phyloP scores from a whole-genome alignment of 2,888 invertebrate species.

The Aradus depressus region DNA sequence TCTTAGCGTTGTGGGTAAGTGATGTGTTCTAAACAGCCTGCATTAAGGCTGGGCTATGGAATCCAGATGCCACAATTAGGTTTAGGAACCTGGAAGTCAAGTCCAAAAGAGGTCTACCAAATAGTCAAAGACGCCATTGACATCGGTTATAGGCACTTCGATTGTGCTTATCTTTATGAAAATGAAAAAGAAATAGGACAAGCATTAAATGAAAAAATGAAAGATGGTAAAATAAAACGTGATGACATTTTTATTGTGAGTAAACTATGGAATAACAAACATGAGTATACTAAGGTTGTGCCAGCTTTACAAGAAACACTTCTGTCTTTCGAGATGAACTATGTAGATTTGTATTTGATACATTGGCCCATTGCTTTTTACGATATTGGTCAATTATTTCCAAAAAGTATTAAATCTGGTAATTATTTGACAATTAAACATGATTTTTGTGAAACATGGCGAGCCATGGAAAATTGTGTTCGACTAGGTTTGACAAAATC shows the following conservation, averaged over 20 bases:
- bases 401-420: conserved; percentile 41
- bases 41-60: no score
- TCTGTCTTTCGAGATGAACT: conserved; percentile 60
- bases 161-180: conserved; percentile 59
- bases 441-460: conserved; percentile 19
- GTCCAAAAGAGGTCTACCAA: no score
- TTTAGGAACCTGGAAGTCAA: no score
- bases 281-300: conserved; percentile 63
- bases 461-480: conserved; percentile 20
- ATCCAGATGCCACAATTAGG: no score
- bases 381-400: conserved; percentile 53
- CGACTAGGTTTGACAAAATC: conserved; percentile 18
- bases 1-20: no score
- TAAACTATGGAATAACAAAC: conserved; percentile 73
- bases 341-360: conserved; percentile 77
- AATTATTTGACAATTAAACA: conserved; percentile 6
- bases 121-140: conserved; percentile 61
- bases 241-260: conserved; percentile 59
- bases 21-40: no score
- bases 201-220: conserved; percentile 51
- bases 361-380: conserved; percentile 70
- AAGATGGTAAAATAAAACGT: conserved; percentile 52
- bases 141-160: conserved; percentile 64
- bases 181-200: conserved; percentile 60
- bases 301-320: conserved; percentile 55